These are phyloP conservation scores for Zoanthus sociatus DNA, from an alignment of 92 coral and sea anemone genomes.

Conservation along the genomic window DNA sequence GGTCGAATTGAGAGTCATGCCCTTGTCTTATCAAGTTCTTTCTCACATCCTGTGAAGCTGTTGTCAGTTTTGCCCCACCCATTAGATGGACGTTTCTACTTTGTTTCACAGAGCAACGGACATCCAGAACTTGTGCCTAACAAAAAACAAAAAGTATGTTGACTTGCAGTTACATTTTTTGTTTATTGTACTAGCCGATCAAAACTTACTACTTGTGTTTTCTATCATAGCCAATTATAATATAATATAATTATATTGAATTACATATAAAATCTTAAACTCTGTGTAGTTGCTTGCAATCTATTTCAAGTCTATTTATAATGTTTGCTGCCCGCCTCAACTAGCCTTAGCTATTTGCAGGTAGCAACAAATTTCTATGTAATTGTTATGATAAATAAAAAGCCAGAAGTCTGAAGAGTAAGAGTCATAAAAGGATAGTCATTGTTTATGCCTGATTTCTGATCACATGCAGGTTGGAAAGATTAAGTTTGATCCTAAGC, in stretches of 20 bases:
- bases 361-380: too few species aligned
- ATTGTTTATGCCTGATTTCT: not conserved
- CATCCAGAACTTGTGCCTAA: constrained; percentile 63
- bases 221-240: not conserved
- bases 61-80: constrained; percentile 75
- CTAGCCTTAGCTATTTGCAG: too few species aligned
- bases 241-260: too few species aligned
- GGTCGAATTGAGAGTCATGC: constrained; percentile 80
- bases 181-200: not conserved
- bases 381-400: too few species aligned
- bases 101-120: constrained; percentile 64
- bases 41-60: constrained; percentile 85
- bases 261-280: too few species aligned
- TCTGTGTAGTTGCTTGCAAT: too few species aligned
- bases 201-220: not conserved
- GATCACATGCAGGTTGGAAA: constrained; percentile 77
- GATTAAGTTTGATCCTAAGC: constrained; percentile 79
- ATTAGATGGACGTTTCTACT: constrained; percentile 71
- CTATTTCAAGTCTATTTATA: too few species aligned
- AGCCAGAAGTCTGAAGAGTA: not conserved
- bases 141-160: constrained; percentile 71
- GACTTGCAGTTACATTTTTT: not conserved
- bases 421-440: too few species aligned
- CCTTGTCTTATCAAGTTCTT: constrained; percentile 78
- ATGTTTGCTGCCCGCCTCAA: too few species aligned